phyloP scores from a whole-genome alignment of 2,888 invertebrate genomes.

The Argynnis bischoffii region DNA sequence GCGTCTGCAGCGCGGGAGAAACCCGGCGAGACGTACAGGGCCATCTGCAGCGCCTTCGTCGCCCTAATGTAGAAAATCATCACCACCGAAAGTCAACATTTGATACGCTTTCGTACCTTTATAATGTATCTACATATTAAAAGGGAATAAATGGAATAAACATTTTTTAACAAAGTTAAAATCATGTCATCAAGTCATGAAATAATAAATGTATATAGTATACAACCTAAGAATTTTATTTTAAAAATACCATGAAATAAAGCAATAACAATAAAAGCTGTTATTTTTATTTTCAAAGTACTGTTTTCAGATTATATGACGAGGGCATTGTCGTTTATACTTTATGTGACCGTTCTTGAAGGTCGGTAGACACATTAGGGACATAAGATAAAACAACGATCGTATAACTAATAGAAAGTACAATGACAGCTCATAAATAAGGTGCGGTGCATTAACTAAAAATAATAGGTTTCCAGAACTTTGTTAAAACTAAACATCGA shows the following conservation, averaged over 20 bases:
- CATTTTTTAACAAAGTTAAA: no score
- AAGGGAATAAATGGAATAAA: neutral
- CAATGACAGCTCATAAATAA: constrained; percentile 40
- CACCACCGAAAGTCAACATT: constrained; percentile 40
- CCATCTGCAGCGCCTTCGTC: constrained; percentile 96
- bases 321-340: constrained; percentile 37
- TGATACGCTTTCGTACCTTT: constrained; percentile 10
- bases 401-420: constrained; percentile 40
- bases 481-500: constrained; percentile 18
- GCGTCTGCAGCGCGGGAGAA: constrained; percentile 97
- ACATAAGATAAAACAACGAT: constrained; percentile 35
- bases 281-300: constrained; percentile 16
- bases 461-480: constrained; percentile 27
- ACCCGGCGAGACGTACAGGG: constrained; percentile 96
- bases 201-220: no score
- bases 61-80: constrained; percentile 86
- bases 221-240: neutral
- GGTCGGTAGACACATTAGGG: constrained; percentile 62
- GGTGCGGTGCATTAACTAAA: constrained; percentile 27
- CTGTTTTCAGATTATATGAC: constrained; percentile 31
- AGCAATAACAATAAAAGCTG: constrained; percentile 11
- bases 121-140: neutral
- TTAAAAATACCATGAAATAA: constrained; percentile 4
- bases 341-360: constrained; percentile 56
- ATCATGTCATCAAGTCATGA: no score